Evolutionary conservation across 2,113 vertebrate genomes (phyloP).

Genomic region (Corapipo altera): DNA sequence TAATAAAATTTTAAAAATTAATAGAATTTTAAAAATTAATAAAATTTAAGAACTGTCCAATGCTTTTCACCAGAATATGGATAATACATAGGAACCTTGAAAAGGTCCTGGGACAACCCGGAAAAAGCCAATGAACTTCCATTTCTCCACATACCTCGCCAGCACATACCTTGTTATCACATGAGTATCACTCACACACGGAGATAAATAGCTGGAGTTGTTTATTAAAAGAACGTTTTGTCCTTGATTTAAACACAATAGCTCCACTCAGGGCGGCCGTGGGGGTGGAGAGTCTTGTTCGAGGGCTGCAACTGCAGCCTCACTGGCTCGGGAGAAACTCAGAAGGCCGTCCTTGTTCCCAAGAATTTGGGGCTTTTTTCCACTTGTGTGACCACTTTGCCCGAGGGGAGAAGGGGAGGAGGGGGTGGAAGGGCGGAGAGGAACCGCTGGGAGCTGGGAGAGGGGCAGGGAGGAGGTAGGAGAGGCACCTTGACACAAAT

Average conservation of each 20-base stretch:
- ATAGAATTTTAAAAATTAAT: too few species aligned
- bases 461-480: neutral
- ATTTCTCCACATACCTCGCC: neutral
- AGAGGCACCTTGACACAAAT: neutral
- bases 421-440: neutral
- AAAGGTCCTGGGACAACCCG: neutral
- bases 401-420: neutral
- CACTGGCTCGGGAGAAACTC: neutral
- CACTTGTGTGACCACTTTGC: neutral
- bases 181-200: neutral
- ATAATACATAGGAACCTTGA: rapidly evolving
- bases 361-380: slow-evolving; percentile 12
- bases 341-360: neutral
- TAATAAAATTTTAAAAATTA: too few species aligned
- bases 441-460: neutral
- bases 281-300: slow-evolving; percentile 20
- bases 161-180: slow-evolving; percentile 4
- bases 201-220: neutral
- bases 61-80: neutral
- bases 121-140: neutral
- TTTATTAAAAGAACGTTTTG: neutral
- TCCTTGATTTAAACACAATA: neutral
- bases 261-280: neutral
- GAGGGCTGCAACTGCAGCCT: neutral
- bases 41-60: neutral